These are phyloP conservation scores for Oncorhynchus kisutch DNA, from an alignment of 2,113 vertebrate species.

Conservation along the genomic window DNA sequence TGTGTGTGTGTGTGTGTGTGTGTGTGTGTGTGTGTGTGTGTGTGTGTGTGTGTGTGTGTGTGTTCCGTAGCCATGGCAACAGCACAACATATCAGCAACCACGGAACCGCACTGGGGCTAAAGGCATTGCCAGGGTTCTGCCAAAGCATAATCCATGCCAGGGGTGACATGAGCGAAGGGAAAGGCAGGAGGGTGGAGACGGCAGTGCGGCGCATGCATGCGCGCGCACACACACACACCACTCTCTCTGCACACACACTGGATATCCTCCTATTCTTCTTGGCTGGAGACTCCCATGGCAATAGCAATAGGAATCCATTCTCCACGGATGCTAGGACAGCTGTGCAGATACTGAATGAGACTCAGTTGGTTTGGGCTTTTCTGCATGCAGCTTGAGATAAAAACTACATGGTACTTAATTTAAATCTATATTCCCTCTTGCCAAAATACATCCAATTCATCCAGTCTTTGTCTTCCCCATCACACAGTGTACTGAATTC, in stretches of 20 bases:
- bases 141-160: constrained; percentile 77
- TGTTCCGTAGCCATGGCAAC: constrained; percentile 74
- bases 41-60: constrained; percentile 32
- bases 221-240: not conserved
- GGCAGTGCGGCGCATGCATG: constrained; percentile 9
- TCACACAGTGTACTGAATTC: constrained; percentile 42
- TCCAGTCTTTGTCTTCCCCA: constrained; percentile 58
- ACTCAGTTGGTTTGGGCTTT: constrained; percentile 63
- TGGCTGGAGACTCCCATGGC: constrained; percentile 76
- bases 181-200: constrained; percentile 63
- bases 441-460: constrained; percentile 58
- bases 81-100: constrained; percentile 76
- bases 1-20: constrained; percentile 56
- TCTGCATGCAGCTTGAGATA: constrained; percentile 67
- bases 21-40: constrained; percentile 37
- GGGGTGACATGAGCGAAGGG: constrained; percentile 72
- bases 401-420: constrained; percentile 73
- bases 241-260: constrained; percentile 55
- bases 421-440: constrained; percentile 60
- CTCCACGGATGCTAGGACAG: constrained; percentile 77
- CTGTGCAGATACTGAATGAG: constrained; percentile 74
- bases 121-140: constrained; percentile 66
- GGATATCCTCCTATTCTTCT: constrained; percentile 79
- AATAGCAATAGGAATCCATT: constrained; percentile 77
- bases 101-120: constrained; percentile 67